Evolutionary conservation across 1,140 invertebrate species (phyloP), one percentile per base, ranked within the genome.

Genomic region (Dendroctonus ponderosae): DNA sequence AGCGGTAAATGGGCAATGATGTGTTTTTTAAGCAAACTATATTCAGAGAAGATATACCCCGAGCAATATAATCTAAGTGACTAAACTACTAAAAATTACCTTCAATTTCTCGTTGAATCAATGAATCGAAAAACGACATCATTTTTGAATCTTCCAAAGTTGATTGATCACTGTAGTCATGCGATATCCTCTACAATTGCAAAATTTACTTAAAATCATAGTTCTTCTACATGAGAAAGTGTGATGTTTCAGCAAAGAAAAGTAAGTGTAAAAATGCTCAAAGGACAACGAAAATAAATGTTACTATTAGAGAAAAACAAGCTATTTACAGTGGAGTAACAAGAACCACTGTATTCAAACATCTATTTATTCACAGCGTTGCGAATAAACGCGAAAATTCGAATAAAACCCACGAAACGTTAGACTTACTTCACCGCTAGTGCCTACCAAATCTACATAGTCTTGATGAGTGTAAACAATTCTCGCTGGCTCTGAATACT

Each of bases 111-210:
- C 91, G 84, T 78, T 96, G 93, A 7, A 97, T 91, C 0, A 97
- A 79, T 5, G 92, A 94, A 81, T 97, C 94, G 75, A 97, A 97
- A 79, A 97, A 97, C 15, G 94, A 94, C 88, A 97, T 92, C 94
- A 97, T 97, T 51, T 92, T 84, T 1, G 92, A 89, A 80, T 97
- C 94, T 80, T 97, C 95, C 46, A 87, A 85, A 0, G 89, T 93
- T 5, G 91, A 94, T 70, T 93, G 88, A 67, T 91, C 86, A 70
- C 88, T 90, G 73, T 91, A 91, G 78, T 92, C 90, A 74, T 90
- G 87, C 0, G 88, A 87, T 80, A 91, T 88, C 66, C 89, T 85
- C 82, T 89, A 79, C 14, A 75, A 75, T 46, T 11, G 26, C 26
- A 26, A 2, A 26, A 26, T 26, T 26, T 26, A 26, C 26, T 26